Evolutionary conservation across 2,888 invertebrate species (phyloP), one percentile per base, ranked within the genome.

Genomic region (Hecatera dysodea): DNA sequence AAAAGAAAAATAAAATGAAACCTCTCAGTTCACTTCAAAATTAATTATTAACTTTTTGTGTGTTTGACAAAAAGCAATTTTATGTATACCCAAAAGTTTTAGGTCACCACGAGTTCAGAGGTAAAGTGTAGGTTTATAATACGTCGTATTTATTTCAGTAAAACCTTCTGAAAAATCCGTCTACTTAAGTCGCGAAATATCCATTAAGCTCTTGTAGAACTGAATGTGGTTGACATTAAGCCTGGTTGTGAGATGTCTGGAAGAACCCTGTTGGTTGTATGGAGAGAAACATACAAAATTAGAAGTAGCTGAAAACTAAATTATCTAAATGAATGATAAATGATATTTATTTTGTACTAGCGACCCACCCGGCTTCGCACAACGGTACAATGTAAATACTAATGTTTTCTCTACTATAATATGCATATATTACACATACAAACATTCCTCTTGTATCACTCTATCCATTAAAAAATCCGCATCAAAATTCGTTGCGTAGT

Each of bases 11-110:
- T 50, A 65, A 50, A 57, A 42, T 19, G 50, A 61, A 61, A 71
- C 56, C 64, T 42, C 29, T 46, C 33, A 65, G 55, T 60, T 46
- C 48, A 60, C 46, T 71, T 71, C 42, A 39, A 68, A 74, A 68
- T 74, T 77, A 77, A 71, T 71, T 52, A 65, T 64, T 50, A 63
- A 72, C 50, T 61, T 65, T 75, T 46, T 67, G 56, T 72, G 59
- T 67, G 36, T 63, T 73, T 72, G 53, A 73, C 55, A 72, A 78
- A 67, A 61, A 77, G 68, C 68, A 68, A 73, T 77, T 67, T 77
- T 56, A 52, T 61, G 61, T 73, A 57, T 29, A 56, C 67, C 62
- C 27, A 27, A 68, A 78, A 74, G 3, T 78, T 78, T 64, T 12
- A 62, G 77, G 68, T 65, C 74, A 50, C 24, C 48, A 7, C n/a